A percentile compares a stretch with the other conserved stretches of the same genome.
phyloP scores from a whole-genome alignment of 2,888 invertebrate species.

The Tuta absoluta region DNA sequence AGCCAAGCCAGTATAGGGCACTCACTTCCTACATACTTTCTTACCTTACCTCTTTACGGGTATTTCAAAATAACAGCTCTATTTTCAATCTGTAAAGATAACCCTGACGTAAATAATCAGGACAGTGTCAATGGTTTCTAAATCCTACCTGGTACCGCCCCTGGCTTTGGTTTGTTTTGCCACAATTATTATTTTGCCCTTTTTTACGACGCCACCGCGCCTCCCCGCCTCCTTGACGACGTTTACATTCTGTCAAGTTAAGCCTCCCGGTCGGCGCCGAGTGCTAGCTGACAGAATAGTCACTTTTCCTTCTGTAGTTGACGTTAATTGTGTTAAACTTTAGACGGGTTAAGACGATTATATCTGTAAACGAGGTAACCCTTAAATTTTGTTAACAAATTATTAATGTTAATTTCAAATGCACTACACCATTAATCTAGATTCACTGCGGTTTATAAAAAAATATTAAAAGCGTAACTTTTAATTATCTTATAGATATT shows the following conservation, averaged over 20 bases:
- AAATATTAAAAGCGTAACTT: too few relatives aligned
- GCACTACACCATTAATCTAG: background rate
- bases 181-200: slow-evolving; percentile 66
- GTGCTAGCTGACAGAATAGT: slow-evolving; percentile 52
- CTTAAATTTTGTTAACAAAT: background rate
- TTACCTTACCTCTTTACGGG: background rate
- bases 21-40: background rate
- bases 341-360: slow-evolving; percentile 34
- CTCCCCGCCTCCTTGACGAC: slow-evolving; percentile 56
- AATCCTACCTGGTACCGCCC: slow-evolving; percentile 33
- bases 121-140: background rate
- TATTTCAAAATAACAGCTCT: background rate
- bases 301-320: slow-evolving; percentile 46
- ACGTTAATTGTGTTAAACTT: slow-evolving; percentile 41
- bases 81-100: background rate
- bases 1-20: slow-evolving; percentile 2
- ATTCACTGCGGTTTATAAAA: too few relatives aligned
- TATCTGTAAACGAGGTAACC: slow-evolving; percentile 27
- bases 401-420: background rate
- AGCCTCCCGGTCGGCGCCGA: slow-evolving; percentile 56
- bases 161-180: slow-evolving; percentile 42
- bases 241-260: slow-evolving; percentile 67
- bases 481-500: too few relatives aligned
- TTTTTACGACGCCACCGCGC: slow-evolving; percentile 54
- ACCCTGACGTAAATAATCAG: background rate